Evolutionary conservation across 1,140 invertebrate genomes (phyloP), one percentile per base, ranked within the genome.

Genomic region (Drosophila bocki): DNA sequence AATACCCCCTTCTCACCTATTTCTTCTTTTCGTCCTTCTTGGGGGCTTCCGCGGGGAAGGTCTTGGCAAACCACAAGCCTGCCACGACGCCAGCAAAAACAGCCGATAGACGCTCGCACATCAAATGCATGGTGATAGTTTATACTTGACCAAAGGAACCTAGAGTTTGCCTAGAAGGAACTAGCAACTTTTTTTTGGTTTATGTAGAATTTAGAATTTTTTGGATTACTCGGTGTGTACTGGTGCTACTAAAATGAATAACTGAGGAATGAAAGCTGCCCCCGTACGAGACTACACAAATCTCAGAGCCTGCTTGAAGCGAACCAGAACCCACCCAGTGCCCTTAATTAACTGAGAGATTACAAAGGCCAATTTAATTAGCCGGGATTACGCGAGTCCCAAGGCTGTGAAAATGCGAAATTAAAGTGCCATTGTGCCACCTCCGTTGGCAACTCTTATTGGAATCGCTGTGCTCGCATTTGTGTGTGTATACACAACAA

Each of bases 91-190:
- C 85, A 32, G 67, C 85, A 35, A 85, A 56, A 1, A 74, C 17
- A 3, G 85, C 70, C 7, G 86, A 77, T 26, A 90, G 33, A 15
- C 85, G 86, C 42, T 90, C 85, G 71, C 85, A 90, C 78, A 77
- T 69, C 68, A 90, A 56, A 63, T 85, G 56, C 85, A 88, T 88
- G 12, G 54, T 71, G 44, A 3, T n/a, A 42, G 9, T 11, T 17
- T 33, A 9, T 33, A 26, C 3, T 42, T 29, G 26, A 4, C 44
- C 11, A 17, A 50, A 37, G 13, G 13, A 4, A 22, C 7, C 41
- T 48, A 9, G 19, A 12, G 22, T 26, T 17, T n/a, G 11, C 35
- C 15, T 37, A 7, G 5, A n/a, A 35, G 11, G 3, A 39, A 65
- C 60, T 13, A 22, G n/a, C 7, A 7, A 57, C 26, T 47, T 48